These are phyloP conservation scores for Danio aesculapii DNA, from an alignment of 2,797 vertebrate species.

Conservation along the genomic window DNA sequence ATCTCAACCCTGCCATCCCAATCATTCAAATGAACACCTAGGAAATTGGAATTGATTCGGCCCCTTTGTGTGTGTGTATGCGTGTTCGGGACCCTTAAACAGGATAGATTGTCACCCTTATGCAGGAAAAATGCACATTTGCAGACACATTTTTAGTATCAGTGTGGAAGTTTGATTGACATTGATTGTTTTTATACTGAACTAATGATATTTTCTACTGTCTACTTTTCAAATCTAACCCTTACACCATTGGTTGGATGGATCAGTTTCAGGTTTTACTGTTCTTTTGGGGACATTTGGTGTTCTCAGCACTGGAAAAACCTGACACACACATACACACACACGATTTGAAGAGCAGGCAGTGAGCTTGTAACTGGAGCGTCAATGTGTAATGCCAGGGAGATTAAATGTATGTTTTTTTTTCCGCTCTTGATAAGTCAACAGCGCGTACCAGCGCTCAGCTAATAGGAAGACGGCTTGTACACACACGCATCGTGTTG, in stretches of 20 bases:
- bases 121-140: constrained; percentile 1
- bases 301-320: not conserved
- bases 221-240: constrained; percentile 13
- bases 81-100: constrained; percentile 36
- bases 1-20: constrained; percentile 36
- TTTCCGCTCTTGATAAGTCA: constrained; percentile 74
- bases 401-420: constrained; percentile 72
- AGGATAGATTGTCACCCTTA: constrained; percentile 42
- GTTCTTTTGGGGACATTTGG: constrained; percentile 5
- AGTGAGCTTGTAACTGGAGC: constrained; percentile 36
- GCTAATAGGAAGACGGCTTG: constrained; percentile 79
- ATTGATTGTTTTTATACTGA: not conserved
- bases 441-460: constrained; percentile 73
- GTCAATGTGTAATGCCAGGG: constrained; percentile 47
- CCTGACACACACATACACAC: constrained; percentile 1
- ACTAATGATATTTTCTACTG: constrained; percentile 5
- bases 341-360: constrained; percentile 5
- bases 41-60: constrained; percentile 55
- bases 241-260: not conserved
- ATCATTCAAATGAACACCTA: constrained; percentile 49
- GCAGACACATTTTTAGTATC: constrained; percentile 10
- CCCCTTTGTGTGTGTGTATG: constrained; percentile 24
- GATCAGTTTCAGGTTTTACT: constrained; percentile 1
- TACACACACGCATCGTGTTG: constrained; percentile 80
- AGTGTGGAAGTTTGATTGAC: constrained; percentile 10